phyloP scores from a whole-genome alignment of 2,797 vertebrate genomes.

The Psittacula echo region DNA sequence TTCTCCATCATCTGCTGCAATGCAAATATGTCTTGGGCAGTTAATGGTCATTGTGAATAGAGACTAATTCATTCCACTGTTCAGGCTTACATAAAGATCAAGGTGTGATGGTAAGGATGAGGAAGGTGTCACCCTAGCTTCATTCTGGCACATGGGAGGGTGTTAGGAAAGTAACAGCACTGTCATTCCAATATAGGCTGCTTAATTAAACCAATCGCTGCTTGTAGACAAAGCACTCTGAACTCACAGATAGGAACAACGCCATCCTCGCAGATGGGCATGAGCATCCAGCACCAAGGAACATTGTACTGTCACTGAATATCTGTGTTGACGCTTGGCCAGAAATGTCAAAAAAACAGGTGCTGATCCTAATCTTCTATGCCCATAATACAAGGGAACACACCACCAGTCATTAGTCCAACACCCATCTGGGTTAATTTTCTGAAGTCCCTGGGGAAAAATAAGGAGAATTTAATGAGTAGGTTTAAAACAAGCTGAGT shows the following conservation, averaged over 20 bases:
- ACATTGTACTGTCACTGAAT: slow-evolving; percentile 10
- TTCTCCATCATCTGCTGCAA: neutral
- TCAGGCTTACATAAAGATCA: neutral
- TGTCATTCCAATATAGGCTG: neutral
- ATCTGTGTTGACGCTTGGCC: neutral
- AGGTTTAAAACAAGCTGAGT: neutral
- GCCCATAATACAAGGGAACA: neutral
- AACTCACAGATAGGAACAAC: slow-evolving; percentile 27
- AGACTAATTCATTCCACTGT: neutral
- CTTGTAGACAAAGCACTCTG: slow-evolving; percentile 16
- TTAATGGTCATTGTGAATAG: neutral
- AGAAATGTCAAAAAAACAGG: slow-evolving; percentile 47
- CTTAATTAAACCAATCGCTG: slow-evolving; percentile 10
- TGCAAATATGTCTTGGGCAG: neutral
- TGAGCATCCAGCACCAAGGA: slow-evolving; percentile 21
- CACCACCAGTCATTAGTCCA: slow-evolving; percentile 21
- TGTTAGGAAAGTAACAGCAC: neutral
- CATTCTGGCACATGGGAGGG: neutral
- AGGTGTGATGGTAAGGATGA: neutral
- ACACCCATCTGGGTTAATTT: neutral
- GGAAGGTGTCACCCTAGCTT: slow-evolving; percentile 5
- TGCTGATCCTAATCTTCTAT: neutral
- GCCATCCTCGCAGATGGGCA: slow-evolving; percentile 51
- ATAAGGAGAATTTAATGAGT: neutral
- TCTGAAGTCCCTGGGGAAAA: neutral